phyloP scores from a whole-genome alignment of 2,113 vertebrate species.

The Rhea americana region DNA sequence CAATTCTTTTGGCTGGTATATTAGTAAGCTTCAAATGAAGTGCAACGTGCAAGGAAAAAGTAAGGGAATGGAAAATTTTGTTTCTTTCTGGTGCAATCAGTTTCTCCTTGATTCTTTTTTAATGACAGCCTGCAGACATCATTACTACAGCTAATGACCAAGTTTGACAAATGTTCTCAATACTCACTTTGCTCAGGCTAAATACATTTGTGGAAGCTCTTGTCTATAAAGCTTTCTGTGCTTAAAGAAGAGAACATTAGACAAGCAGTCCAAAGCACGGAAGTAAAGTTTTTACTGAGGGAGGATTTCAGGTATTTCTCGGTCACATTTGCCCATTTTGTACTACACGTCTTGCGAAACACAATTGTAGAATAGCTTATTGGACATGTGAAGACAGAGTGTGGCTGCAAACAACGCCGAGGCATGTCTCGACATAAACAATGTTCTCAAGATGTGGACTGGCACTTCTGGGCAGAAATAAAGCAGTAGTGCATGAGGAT shows the following conservation, averaged over 20 bases:
- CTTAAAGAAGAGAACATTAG: not conserved
- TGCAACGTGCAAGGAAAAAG: constrained; percentile 51
- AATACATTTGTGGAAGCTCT: not conserved
- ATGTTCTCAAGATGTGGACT: not conserved
- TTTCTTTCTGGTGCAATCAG: constrained; percentile 53
- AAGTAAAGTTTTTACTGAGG: not conserved
- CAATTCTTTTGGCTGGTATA: constrained; percentile 50
- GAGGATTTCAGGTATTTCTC: not conserved
- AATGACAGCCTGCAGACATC: constrained; percentile 1
- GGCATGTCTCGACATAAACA: no score
- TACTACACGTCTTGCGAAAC: not conserved
- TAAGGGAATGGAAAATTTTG: constrained; percentile 50
- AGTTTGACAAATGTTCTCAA: constrained; percentile 14
- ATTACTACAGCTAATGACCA: constrained; percentile 18
- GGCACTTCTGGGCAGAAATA: not conserved
- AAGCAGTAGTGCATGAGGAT: not conserved
- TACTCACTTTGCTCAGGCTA: not conserved
- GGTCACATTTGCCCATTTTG: not conserved
- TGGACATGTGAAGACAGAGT: not conserved
- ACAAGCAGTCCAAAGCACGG: not conserved
- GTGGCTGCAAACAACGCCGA: not conserved
- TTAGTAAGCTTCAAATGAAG: constrained; percentile 36
- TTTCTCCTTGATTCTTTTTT: constrained; percentile 36
- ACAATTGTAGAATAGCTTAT: not conserved
- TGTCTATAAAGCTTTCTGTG: not conserved